Evolutionary conservation across 2,888 invertebrate genomes (phyloP).

Genomic region (Drosophila mimetica): DNA sequence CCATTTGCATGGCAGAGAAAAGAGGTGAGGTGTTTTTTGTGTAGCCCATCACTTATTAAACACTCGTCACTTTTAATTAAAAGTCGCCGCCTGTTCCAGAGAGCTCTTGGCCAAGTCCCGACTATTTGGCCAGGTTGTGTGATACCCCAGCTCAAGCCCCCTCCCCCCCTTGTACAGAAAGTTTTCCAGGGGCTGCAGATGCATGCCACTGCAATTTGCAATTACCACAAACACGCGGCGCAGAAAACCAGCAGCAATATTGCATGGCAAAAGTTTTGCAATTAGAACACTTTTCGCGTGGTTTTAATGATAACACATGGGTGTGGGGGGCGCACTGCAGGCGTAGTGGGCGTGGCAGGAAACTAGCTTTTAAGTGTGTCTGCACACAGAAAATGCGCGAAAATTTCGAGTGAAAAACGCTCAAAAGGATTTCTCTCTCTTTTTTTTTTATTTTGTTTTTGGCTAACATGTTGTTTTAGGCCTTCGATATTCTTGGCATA

Average conservation of each 20-base stretch:
- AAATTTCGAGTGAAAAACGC: conserved; percentile 25
- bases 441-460: not conserved
- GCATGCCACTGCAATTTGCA: conserved; percentile 77
- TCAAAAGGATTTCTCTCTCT: not conserved
- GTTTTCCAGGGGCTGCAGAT: conserved; percentile 39
- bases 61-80: conserved; percentile 80
- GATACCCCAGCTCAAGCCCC: no score
- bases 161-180: conserved; percentile 1
- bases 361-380: conserved; percentile 75
- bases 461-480: conserved; percentile 36
- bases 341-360: conserved; percentile 65
- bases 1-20: conserved; percentile 8
- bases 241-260: conserved; percentile 38
- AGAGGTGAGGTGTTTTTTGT: conserved; percentile 34
- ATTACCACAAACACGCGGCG: conserved; percentile 76
- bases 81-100: conserved; percentile 49
- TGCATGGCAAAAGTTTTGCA: conserved; percentile 67
- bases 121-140: conserved; percentile 28
- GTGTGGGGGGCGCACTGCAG: conserved; percentile 15
- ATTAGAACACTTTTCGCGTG: conserved; percentile 68
- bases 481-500: conserved; percentile 31
- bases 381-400: conserved; percentile 49
- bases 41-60: conserved; percentile 71
- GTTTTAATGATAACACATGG: conserved; percentile 57
- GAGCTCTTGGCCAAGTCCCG: conserved; percentile 18